phyloP scores from a whole-genome alignment of 2,888 invertebrate genomes.

The Timema podura region DNA sequence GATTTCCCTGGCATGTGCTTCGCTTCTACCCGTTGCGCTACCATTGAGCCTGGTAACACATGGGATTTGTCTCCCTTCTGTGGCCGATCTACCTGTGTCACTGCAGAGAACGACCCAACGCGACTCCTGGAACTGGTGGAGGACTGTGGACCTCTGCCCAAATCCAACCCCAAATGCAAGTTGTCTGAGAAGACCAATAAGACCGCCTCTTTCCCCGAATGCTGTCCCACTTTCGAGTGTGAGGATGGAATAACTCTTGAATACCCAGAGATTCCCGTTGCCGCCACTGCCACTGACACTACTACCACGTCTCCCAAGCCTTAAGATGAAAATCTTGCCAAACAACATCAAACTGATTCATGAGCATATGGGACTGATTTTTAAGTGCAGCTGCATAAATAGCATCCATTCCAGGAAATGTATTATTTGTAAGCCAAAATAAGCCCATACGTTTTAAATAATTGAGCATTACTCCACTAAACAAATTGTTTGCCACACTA shows the following conservation, averaged over 20 bases:
- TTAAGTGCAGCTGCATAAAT: too few species aligned
- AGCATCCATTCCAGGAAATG: too few species aligned
- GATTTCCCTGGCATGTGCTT: conserved; percentile 91
- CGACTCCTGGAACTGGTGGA: conserved; percentile 79
- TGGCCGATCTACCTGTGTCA: conserved; percentile 83
- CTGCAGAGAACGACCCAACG: conserved; percentile 69
- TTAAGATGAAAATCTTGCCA: too few species aligned
- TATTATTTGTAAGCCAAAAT: too few species aligned
- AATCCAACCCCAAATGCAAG: conserved; percentile 84
- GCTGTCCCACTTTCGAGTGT: conserved; percentile 82
- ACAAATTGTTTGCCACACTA: too few species aligned
- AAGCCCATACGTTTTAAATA: too few species aligned
- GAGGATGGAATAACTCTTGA: conserved; percentile 80
- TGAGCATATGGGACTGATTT: too few species aligned
- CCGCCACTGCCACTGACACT: conserved; percentile 44
- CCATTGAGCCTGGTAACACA: conserved; percentile 76
- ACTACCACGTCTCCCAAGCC: too few species aligned
- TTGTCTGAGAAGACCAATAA: conserved; percentile 83
- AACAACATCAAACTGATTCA: too few species aligned
- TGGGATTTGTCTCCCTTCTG: conserved; percentile 89
- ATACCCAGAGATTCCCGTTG: conserved; percentile 73
- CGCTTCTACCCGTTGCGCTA: conserved; percentile 84
- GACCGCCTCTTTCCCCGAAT: conserved; percentile 80
- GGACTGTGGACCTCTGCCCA: conserved; percentile 84
- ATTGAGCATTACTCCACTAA: too few species aligned